Evolutionary conservation across 2,797 vertebrate species (phyloP), one percentile per base, ranked within the genome.

Genomic region (Micropoecilia bifurca): DNA sequence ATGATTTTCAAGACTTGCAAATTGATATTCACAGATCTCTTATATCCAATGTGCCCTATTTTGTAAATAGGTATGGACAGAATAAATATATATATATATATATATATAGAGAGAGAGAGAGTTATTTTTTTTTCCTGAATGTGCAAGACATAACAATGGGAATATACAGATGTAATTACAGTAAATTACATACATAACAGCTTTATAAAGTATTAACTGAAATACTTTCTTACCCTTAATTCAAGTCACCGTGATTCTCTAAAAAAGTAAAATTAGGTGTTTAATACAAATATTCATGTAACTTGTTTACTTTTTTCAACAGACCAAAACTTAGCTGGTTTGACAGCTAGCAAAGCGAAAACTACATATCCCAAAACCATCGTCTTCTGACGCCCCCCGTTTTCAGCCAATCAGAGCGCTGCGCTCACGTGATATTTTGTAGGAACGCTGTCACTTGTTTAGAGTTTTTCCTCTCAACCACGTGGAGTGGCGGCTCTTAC

Each of bases 401-500:
- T 73, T 18, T 63, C 74, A 80, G 82, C 93, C 93, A 93, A 94
- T 92, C 88, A 81, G 53, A 39, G 76, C 78, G 0, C 79, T 14
- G 50, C 2, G 28, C 14, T 10, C 78, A 83, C 86, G 89, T 90
- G 89, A 30, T 68, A 82, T 77, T 85, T 79, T 79, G 74, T 25
- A 71, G 86, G 87, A 87, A 86, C 77, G 47, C 4, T 7, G 47
- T 1, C 30, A 7, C 43, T 78, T 93, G 92, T 94, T 93, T 90
- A 87, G 88, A 83, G 74, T 41, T 68, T 41, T 25, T 6, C 66
- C 2, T 1, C 0, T 13, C 3, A 5, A 79, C 75, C 93, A 94
- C 92, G 89, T 94, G 93, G 84, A 84, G 28, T 1, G 4, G 16
- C 57, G 1, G 22, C 25, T 25, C 9, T n/a, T 2, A 43, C 9